Evolutionary conservation across 1,140 invertebrate species (phyloP).

Genomic region (Doryteuthis pealeii): DNA sequence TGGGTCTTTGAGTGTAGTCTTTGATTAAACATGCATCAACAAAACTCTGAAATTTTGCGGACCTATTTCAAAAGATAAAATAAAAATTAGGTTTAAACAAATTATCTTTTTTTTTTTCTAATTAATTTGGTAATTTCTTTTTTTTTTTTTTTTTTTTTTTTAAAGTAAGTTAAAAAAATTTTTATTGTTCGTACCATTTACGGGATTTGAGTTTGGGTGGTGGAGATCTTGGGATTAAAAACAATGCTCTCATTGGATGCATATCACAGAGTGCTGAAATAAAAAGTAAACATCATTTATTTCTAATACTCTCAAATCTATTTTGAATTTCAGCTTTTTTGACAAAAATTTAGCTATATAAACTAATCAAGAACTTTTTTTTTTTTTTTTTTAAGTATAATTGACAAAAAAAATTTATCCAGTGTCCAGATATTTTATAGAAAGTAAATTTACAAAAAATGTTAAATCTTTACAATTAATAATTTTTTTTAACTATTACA

Average conservation of each 20-base stretch:
- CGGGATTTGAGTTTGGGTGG: slow-evolving; percentile 96
- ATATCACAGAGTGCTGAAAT: slow-evolving; percentile 76
- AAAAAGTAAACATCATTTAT: slow-evolving; percentile 11
- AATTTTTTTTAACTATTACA: no score
- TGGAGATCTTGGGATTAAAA: slow-evolving; percentile 96
- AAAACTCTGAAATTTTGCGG: slow-evolving; percentile 67
- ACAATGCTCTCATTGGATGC: slow-evolving; percentile 98
- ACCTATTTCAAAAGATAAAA: slow-evolving; percentile 41
- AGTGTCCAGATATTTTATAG: no score
- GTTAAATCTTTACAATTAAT: no score
- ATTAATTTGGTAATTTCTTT: neutral
- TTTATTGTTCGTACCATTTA: slow-evolving; percentile 76
- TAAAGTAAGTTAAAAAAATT: neutral
- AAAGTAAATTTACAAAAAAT: no score
- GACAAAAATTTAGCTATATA: no score
- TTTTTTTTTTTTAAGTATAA: no score
- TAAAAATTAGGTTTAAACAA: neutral
- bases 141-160: neutral
- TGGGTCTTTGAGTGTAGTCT: slow-evolving; percentile 96
- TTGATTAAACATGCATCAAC: slow-evolving; percentile 90
- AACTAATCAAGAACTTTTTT: no score
- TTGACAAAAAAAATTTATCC: no score
- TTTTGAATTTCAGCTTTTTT: neutral
- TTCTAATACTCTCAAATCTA: neutral
- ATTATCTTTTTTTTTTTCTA: neutral